Evolutionary conservation across 2,888 invertebrate species (phyloP).

Genomic region (Hydrotaea diabolus): DNA sequence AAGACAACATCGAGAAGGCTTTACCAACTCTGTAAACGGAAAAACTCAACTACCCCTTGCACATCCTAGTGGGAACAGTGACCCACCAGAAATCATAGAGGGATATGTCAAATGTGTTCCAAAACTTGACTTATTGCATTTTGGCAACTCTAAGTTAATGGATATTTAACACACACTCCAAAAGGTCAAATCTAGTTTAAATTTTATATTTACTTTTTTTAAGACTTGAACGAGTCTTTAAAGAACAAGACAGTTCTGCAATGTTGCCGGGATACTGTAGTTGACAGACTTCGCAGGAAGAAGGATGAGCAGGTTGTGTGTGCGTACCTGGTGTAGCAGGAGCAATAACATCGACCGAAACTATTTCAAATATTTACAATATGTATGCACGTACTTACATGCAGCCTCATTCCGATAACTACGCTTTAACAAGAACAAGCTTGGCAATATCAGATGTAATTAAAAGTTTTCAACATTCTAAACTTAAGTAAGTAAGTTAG

Average conservation of each 20-base stretch:
- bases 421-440: background rate
- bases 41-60: background rate
- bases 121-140: too few species aligned
- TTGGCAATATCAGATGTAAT: constrained; percentile 21
- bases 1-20: background rate
- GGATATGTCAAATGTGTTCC: too few species aligned
- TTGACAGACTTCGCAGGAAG: background rate
- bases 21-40: background rate
- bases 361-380: constrained; percentile 25
- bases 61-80: background rate
- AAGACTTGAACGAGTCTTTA: too few species aligned
- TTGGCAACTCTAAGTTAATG: too few species aligned
- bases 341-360: constrained; percentile 11
- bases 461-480: constrained; percentile 21
- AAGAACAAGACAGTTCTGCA: background rate
- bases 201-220: too few species aligned
- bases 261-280: background rate
- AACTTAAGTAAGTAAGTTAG: background rate
- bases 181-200: too few species aligned
- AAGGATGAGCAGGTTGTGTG: background rate
- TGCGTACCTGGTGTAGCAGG: background rate
- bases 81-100: background rate
- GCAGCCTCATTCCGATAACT: background rate
- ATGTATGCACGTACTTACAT: constrained; percentile 3
- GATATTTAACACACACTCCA: too few species aligned